Evolutionary conservation across 2,113 vertebrate genomes (phyloP).

Genomic region (Chrysochloris asiatica): DNA sequence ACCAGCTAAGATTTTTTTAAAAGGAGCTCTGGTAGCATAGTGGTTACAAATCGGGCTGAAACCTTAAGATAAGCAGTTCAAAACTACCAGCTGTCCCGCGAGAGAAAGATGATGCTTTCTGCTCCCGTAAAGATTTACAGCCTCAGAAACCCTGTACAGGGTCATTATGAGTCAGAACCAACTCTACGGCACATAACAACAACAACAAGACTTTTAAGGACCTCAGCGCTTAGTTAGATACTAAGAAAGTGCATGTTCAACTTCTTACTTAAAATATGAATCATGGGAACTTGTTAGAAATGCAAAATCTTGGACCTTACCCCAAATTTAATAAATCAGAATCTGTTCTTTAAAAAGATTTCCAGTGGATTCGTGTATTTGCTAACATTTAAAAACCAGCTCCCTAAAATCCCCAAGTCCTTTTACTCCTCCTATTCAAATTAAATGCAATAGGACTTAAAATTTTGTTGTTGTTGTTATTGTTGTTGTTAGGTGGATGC

Average conservation of each 20-base stretch:
- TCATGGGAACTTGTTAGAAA: background rate
- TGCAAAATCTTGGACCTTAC: background rate
- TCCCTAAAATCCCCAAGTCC: background rate
- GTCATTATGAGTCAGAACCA: too few species aligned
- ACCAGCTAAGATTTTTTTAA: background rate
- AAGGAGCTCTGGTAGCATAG: too few species aligned
- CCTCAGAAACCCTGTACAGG: too few species aligned
- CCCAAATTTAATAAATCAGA: background rate
- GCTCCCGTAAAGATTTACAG: too few species aligned
- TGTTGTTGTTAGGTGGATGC: too few species aligned
- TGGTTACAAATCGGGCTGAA: too few species aligned
- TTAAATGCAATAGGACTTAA: background rate
- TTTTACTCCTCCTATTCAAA: background rate
- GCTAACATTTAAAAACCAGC: background rate
- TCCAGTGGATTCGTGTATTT: background rate
- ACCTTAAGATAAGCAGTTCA: too few species aligned
- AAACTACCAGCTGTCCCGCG: too few species aligned
- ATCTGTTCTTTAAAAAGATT: slow-evolving; percentile 23
- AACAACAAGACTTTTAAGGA: too few species aligned
- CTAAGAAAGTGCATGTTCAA: slow-evolving; percentile 6
- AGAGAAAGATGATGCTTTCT: too few species aligned
- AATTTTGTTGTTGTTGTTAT: too few species aligned
- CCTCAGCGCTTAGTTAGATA: background rate
- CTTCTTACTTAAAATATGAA: slow-evolving; percentile 21
- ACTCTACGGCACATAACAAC: too few species aligned